phyloP scores from a whole-genome alignment of 2,888 invertebrate genomes.

The Nesidiocoris tenuis region DNA sequence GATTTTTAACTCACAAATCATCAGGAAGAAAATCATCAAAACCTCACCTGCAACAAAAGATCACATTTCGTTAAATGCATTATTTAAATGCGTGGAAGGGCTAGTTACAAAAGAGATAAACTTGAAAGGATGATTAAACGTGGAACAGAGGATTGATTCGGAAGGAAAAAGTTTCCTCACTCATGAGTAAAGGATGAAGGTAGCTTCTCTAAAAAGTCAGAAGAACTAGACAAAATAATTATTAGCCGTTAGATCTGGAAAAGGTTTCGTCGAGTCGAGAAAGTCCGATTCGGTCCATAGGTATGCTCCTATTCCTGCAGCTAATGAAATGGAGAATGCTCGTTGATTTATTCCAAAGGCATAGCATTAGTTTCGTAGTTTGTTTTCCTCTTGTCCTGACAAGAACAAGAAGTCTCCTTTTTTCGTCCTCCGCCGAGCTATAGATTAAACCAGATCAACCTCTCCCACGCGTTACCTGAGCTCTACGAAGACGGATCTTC shows the following conservation, averaged over 20 bases:
- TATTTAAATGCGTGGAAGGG: no score
- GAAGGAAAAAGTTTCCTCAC: no score
- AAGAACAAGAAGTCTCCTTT: constrained; percentile 17
- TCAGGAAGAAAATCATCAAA: no score
- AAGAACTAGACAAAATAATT: background rate
- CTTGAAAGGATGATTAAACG: no score
- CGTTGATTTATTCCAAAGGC: constrained; percentile 27
- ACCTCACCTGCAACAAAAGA: no score
- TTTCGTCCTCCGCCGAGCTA: constrained; percentile 4
- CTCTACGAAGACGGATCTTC: constrained; percentile 6
- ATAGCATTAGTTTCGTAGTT: constrained; percentile 20
- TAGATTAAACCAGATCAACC: constrained; percentile 23
- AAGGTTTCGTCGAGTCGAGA: background rate
- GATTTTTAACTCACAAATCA: no score
- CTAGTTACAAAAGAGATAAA: no score
- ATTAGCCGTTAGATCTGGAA: background rate
- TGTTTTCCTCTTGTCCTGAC: constrained; percentile 29
- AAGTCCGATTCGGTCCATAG: no score
- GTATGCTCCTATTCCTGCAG: background rate
- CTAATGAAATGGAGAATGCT: constrained; percentile 31
- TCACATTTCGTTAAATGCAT: no score
- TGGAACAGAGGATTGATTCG: no score
- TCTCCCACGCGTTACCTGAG: constrained; percentile 28
- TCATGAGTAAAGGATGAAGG: no score
- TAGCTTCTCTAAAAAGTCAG: background rate